These are phyloP conservation scores for Pangasius larnaudii DNA, from an alignment of 2,797 vertebrate genomes.

Conservation along the genomic window DNA sequence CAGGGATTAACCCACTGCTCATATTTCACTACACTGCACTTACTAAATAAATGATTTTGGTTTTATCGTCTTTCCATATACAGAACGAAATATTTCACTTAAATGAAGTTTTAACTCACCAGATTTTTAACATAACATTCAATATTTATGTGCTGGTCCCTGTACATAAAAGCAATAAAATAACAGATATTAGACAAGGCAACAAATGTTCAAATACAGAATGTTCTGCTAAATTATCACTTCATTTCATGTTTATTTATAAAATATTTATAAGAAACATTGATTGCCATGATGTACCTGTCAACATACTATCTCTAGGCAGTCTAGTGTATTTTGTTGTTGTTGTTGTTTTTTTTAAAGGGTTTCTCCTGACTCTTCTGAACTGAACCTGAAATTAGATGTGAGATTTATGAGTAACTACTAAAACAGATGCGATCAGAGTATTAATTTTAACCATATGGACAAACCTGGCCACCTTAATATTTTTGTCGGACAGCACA, in stretches of 20 bases:
- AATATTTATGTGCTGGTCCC: not conserved
- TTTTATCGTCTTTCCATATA: not conserved
- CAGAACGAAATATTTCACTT: not conserved
- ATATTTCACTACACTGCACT: not conserved
- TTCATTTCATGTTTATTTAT: not conserved
- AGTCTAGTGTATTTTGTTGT: not conserved
- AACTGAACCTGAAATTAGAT: not conserved
- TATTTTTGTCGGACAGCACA: constrained; percentile 58
- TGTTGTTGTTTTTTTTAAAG: not conserved
- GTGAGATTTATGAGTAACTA: not conserved
- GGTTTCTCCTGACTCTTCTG: constrained; percentile 8
- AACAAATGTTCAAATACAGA: not conserved
- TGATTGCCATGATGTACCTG: not conserved
- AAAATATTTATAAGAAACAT: not conserved
- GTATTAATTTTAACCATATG: constrained; percentile 51
- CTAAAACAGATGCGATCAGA: constrained; percentile 36
- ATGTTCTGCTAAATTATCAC: not conserved
- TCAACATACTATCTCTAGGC: not conserved
- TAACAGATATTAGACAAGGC: not conserved
- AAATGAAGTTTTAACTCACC: not conserved
- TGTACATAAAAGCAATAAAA: not conserved
- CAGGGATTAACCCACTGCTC: not conserved
- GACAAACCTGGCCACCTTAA: constrained; percentile 25
- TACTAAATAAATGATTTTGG: not conserved
- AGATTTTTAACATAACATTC: not conserved